Conservation (phyloP, 1,140 invertebrate species). For the Papilio helenus region DNA sequence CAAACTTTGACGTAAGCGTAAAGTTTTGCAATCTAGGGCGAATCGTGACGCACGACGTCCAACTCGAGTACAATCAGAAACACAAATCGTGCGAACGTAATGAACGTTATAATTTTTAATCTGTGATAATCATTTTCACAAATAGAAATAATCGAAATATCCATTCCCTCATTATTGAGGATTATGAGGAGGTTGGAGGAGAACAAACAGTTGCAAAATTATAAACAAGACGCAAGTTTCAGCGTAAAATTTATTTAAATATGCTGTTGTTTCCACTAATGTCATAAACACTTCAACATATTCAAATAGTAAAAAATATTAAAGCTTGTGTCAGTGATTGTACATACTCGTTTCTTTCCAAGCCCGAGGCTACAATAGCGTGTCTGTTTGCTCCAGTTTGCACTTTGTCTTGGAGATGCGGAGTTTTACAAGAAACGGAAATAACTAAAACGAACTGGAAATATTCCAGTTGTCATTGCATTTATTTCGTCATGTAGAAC, state of each 20-base stretch:
- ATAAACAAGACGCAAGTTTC: too few relatives aligned
- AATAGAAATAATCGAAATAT: too few relatives aligned
- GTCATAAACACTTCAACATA: too few relatives aligned
- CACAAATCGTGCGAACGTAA: too few relatives aligned
- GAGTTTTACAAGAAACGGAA: conserved; percentile 1
- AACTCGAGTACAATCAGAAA: not conserved
- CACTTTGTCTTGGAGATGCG: conserved; percentile 29
- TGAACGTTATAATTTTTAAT: too few relatives aligned
- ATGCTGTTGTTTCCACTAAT: too few relatives aligned
- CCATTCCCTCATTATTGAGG: too few relatives aligned
- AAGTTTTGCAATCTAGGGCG: conserved; percentile 6
- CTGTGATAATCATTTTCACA: too few relatives aligned
- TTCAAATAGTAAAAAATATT: not conserved
- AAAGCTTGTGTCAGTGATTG: not conserved
- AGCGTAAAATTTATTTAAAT: too few relatives aligned
- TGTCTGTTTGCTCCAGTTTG: conserved; percentile 32
- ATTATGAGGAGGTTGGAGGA: too few relatives aligned
- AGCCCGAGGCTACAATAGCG: conserved; percentile 2
- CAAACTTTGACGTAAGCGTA: not conserved
- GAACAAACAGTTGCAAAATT: too few relatives aligned
- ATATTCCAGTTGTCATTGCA: not conserved
- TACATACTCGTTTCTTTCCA: conserved; percentile 24
- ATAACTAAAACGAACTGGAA: conserved; percentile 3
- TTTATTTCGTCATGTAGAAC: not conserved
- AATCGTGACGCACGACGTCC: not conserved